These are phyloP conservation scores for Trissonchulus latispiculum DNA, from an alignment of 2,888 invertebrate species.

Conservation along the genomic window DNA sequence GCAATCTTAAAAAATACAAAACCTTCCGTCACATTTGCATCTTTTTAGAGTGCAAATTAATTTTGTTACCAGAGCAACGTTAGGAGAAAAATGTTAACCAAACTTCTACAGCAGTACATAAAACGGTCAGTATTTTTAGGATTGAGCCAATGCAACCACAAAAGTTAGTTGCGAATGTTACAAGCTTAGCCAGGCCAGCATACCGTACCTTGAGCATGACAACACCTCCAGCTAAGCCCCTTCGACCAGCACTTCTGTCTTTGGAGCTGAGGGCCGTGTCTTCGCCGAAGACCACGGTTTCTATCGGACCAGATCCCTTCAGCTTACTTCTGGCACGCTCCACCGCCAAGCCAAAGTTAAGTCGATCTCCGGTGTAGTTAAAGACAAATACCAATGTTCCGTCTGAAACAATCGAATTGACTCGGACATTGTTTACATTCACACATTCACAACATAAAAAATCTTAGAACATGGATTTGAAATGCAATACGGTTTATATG, in stretches of 20 bases:
- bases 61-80: too few species aligned
- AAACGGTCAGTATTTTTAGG: neutral
- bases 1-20: conserved; percentile 61
- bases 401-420: too few species aligned
- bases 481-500: too few species aligned
- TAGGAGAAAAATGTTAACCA: too few species aligned
- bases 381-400: conserved; percentile 64
- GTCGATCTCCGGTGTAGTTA: conserved; percentile 65
- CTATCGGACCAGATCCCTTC: conserved; percentile 50
- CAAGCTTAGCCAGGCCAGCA: conserved; percentile 9
- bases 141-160: neutral
- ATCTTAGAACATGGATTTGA: too few species aligned
- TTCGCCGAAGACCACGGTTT: conserved; percentile 58
- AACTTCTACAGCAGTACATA: too few species aligned
- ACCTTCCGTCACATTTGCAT: too few species aligned
- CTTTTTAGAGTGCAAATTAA: too few species aligned
- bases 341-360: conserved; percentile 70
- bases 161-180: neutral
- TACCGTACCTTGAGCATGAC: conserved; percentile 51
- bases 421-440: too few species aligned
- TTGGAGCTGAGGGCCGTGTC: conserved; percentile 55
- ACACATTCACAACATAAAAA: too few species aligned
- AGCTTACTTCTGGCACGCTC: conserved; percentile 56
- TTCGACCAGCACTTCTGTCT: conserved; percentile 53
- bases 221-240: conserved; percentile 55